Base-by-base conservation (phyloP, 1,140 invertebrate genomes). In the Drosophila micromelanica region DNA sequence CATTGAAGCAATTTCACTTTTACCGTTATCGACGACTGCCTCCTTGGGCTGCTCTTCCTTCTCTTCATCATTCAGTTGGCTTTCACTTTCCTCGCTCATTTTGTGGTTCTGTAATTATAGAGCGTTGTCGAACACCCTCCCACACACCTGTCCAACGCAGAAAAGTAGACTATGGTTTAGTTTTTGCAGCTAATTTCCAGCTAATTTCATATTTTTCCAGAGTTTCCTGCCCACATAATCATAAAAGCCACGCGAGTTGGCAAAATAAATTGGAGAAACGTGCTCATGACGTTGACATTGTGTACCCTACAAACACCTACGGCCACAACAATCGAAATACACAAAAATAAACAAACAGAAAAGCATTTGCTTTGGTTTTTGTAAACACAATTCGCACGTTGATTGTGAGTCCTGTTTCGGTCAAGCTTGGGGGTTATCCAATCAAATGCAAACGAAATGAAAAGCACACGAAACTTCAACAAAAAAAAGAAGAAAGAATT, bases 241-340 rank as follows among this genome's bases (percentile, higher is more conserved):
- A 76, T 38, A 56, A 51, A 59, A 43, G 42, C 62, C 68, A 77
- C 60, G 73, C 62, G 64, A 64, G 65, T 64, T 52, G 61, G 67
- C 52, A 62, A 79, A 80, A 78, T 76, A 89, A 89, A 89, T 90
- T 89, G 80, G 80, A 73, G 64, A 87, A 90, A 90, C 84, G 84
- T 89, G 84, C 73, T 76, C 76, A 80, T 80, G 81, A 72, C 63
- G 82, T 84, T 89, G 84, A 89, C 84, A 89, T 84, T 89, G 84
- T 54, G 67, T 35, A 45, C 35, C 37, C 42, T 49, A 37, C 46
- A 43, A n/a, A 38, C 30, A 45, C n/a, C 5, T 23, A 67, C n/a
- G 35, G 15, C 2, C 42, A 27, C 54, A 40, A 40, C 45, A 46
- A 42, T 54, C 45, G 55, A 40, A 73, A 37, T 11, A 51, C 61